phyloP scores from a whole-genome alignment of 92 coral and sea anemone genomes.

The Desmophyllum pertusum region DNA sequence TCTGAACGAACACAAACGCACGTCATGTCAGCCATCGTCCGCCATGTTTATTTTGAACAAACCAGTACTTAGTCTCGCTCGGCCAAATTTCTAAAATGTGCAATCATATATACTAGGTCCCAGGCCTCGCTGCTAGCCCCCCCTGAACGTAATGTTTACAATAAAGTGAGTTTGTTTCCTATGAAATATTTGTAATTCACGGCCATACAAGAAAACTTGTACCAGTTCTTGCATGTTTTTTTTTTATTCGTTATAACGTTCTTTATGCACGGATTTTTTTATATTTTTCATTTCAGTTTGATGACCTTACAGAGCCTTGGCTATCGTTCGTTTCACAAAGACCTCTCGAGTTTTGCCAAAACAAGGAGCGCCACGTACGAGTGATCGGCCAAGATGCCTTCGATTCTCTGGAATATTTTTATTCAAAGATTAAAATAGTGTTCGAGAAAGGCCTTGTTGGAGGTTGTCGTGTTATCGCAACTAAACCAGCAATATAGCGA shows the following conservation, averaged over 20 bases:
- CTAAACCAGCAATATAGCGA: constrained; percentile 44
- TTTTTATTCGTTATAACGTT: neutral
- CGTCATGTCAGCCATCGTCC: no score
- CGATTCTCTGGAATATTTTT: constrained; percentile 66
- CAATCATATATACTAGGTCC: no score
- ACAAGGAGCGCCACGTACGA: constrained; percentile 67
- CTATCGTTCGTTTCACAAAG: constrained; percentile 55
- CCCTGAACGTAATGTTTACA: no score
- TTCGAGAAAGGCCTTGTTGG: constrained; percentile 54
- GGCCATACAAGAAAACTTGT: no score
- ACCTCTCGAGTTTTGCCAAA: constrained; percentile 35
- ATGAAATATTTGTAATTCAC: no score
- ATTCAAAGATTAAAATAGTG: constrained; percentile 35
- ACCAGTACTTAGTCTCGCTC: no score
- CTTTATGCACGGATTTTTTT: neutral
- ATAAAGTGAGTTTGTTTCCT: no score
- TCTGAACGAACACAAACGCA: no score
- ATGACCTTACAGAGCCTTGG: constrained; percentile 64
- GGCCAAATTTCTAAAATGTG: no score
- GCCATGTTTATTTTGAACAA: no score
- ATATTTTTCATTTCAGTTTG: constrained; percentile 52
- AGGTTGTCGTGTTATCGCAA: constrained; percentile 78
- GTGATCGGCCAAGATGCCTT: constrained; percentile 77
- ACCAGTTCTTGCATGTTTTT: no score
- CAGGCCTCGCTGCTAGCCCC: no score